Evolutionary conservation across 2,113 vertebrate genomes (phyloP), one percentile per base, ranked within the genome.

Genomic region (Nyctibius bracteatus): DNA sequence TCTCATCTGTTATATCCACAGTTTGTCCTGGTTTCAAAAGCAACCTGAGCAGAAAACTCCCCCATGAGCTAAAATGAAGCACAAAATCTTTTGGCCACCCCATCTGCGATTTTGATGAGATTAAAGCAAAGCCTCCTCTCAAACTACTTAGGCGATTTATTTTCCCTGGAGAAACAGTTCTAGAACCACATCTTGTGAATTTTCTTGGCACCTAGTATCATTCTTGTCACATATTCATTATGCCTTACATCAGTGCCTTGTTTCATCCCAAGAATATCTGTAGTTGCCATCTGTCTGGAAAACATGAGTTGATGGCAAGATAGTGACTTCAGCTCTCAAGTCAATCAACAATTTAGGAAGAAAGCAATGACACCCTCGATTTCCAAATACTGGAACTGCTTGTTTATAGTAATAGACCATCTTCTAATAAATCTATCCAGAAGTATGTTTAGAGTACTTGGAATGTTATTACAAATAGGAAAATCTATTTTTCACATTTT

Each of bases 281-380:
- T 55, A 77, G 44, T 55, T 90, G 43, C 93, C 90, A 90, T 96
- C 96, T 94, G 75, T 81, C 82, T 81, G 55, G 67, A 92, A 93
- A 63, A 74, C 14, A 80, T 43, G 59, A 61, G 52, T 84, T 90
- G 80, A 74, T 67, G 68, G 82, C 54, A 90, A 41, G 43, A 92
- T 30, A 86, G 30, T 47, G 67, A 90, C 85, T 79, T 95, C 67
- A 86, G 17, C 43, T 92, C 24, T 87, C 59, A 59, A 90, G 33
- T 93, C 75, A 93, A 44, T 88, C 75, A 93, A 12, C 15, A 58
- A 74, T 37, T 72, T 67, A 41, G 55, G 47, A 75, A 62, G 44
- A 75, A 95, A 82, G 4, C 14, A 88, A 31, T 49, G 6, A 57
- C 43, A 67, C 16, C 10, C 12, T 90, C 81, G 43, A 47, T 70